Percentiles rank a stretch among this genome's conserved stretches.
These are phyloP conservation scores for Luidia sarsii DNA, from an alignment of 53 echinoderm and acorn worm species.

Conservation along the genomic window DNA sequence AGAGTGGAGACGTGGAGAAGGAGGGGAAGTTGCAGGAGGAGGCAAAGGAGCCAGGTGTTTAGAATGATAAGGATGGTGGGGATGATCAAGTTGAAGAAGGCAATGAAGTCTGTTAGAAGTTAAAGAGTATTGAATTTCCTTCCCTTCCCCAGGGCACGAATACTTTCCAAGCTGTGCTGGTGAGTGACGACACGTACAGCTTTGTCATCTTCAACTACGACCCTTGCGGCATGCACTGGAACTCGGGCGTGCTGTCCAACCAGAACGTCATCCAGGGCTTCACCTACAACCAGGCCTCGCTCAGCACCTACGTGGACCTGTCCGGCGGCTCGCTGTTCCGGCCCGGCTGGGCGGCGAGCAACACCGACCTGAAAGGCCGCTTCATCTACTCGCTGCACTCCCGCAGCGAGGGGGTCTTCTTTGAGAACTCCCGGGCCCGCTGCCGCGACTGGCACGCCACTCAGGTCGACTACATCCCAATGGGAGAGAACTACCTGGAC, in stretches of 20 bases:
- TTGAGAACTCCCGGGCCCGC: constrained; percentile 65
- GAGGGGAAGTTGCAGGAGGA: too few relatives aligned
- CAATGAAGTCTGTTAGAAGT: too few relatives aligned
- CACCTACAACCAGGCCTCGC: neutral
- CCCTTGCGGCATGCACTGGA: constrained; percentile 29
- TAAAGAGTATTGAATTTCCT: too few relatives aligned
- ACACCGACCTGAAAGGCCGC: neutral
- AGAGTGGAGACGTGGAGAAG: too few relatives aligned
- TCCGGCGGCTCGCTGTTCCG: neutral
- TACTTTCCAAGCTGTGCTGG: constrained; percentile 82
- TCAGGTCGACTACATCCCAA: constrained; percentile 44
- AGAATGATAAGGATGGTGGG: too few relatives aligned
- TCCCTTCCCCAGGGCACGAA: constrained; percentile 61
- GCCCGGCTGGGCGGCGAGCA: neutral
- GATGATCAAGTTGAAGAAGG: too few relatives aligned
- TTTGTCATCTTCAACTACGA: constrained; percentile 88
- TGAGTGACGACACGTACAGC: constrained; percentile 63
- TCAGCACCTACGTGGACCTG: neutral
- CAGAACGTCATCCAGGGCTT: constrained; percentile 5
- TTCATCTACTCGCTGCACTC: constrained; percentile 36
- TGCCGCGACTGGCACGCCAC: constrained; percentile 72
- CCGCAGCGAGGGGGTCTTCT: constrained; percentile 26
- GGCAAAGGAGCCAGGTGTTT: too few relatives aligned
- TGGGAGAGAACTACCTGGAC: constrained; percentile 27
- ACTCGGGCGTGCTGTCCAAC: neutral